Base-by-base conservation (phyloP, 2,113 vertebrate species). In the Calyptomena viridis region DNA sequence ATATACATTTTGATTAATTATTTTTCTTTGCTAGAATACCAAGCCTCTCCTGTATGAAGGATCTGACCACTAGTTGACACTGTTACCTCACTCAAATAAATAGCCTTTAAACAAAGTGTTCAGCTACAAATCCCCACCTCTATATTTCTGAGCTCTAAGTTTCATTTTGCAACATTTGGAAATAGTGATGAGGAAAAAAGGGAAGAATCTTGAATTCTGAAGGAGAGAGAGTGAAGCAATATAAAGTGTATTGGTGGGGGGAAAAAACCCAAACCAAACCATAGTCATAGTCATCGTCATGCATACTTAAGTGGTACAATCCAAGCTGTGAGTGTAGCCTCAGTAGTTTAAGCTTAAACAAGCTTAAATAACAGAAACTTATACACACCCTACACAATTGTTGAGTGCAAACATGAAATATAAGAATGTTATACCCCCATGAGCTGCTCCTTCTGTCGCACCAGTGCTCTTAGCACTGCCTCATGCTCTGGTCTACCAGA, bases 61-160 rank as follows among this genome's bases (percentile, higher is more conserved):
- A 19, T 73, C 60, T 90, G 75, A 88, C 92, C 93, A 46, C 97
- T 97, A 96, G 94, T 92, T 96, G 96, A 93, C 96, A 79, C 80
- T 75, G 56, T 93, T 89, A 75, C 85, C 83, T 95, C 93, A 92
- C 68, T 79, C 63, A 87, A 62, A 64, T 42, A 69, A 49, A 12
- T 14, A 30, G 8, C 14, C 49, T 84, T 75, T 49, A 16, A 74
- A 83, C 0, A 14, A 68, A 11, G 10, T 14, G 16, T 28, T 74
- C 35, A 21, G 6, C 73, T 63, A 6, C 60, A 72, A 62, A 63
- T 49, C 3, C 2, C 1, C 0, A 40, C 23, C 27, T 82, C 62
- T 62, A 24, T 10, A 2, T 68, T 64, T 86, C 67, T 77, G 46
- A 84, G 47, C 40, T 67, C 9, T 19, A 76, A 37, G 18, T 73